Evolutionary conservation across 2,888 invertebrate species (phyloP).

Genomic region (Limenitis camilla): DNA sequence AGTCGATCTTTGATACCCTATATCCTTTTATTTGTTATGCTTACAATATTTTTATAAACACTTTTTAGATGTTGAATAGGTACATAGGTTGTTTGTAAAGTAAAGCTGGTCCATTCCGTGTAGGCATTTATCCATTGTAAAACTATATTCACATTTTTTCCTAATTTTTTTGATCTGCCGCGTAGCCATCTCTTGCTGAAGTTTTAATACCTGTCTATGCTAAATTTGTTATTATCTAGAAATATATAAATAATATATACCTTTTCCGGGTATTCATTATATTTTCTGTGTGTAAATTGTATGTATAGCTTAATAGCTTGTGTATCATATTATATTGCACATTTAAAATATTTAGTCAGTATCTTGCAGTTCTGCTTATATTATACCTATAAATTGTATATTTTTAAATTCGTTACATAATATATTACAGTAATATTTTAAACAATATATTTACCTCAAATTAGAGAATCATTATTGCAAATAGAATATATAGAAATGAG

Average conservation of each 20-base stretch:
- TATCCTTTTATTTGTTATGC: conserved; percentile 39
- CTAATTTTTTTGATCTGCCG: background rate
- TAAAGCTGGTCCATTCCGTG: conserved; percentile 17
- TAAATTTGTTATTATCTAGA: conserved; percentile 11
- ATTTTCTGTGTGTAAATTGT: conserved; percentile 50
- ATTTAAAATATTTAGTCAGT: conserved; percentile 2
- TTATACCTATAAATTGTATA: background rate
- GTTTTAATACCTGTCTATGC: conserved; percentile 5
- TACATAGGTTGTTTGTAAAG: conserved; percentile 35
- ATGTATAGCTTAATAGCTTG: conserved; percentile 55
- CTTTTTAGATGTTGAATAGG: conserved; percentile 48
- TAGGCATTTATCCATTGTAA: conserved; percentile 2
- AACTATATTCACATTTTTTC: background rate
- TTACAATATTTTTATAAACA: conserved; percentile 37
- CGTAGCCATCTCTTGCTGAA: conserved; percentile 1
- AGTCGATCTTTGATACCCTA: conserved; percentile 45
- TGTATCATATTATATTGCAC: conserved; percentile 47
- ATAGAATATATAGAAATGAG: conserved; percentile 13
- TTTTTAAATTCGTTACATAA: background rate
- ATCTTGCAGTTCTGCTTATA: background rate
- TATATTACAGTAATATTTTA: background rate
- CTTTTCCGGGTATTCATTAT: conserved; percentile 34
- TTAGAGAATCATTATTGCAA: background rate
- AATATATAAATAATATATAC: conserved; percentile 26
- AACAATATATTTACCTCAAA: background rate